Base-by-base conservation (phyloP, 2,113 vertebrate genomes). In the Illadopsis cleaveri region DNA sequence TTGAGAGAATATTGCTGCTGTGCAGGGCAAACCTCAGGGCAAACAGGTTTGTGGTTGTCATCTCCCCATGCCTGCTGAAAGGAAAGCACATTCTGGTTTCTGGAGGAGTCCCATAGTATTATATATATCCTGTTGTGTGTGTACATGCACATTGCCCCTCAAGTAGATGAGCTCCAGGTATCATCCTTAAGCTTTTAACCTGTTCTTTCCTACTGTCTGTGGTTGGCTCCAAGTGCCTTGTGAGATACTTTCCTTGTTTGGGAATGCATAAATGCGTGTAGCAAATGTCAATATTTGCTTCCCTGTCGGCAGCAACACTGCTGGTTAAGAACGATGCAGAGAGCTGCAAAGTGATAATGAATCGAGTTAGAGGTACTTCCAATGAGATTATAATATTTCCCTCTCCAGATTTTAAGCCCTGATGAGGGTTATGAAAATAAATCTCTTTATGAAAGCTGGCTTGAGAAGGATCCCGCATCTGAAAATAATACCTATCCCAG, bases 371-470 rank as follows among this genome's bases (percentile, higher is more conserved):
- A 45, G 6, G 19, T 79, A 33, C 5, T 91, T 90, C 53, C 71
- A 38, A 4, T 89, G 28, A 61, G 18, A 75, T 9, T 37, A 28
- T 62, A 56, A 82, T 42, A 11, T 93, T 91, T 97, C 27, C 84
- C 28, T 94, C 51, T 94, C 51, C 83, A 99, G 99, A 98, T 99
- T 73, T 64, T 87, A 76, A 99, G 99, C 86, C 99, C 99, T 51
- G 99, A 99, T 94, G 98, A 98, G 35, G 99, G 98, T 70, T 99
- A 99, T 93, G 98, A 98, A 83, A 97, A 94, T 64, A 96, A 98
- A 76, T 99, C 98, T 91, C 98, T 99, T 64, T 99, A 99, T 89
- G 98, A 99, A 44, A 99, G 99, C 57, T 99, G 99, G 99, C 98
- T 99, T 82, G 98, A 98, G 82, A 99, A 99, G 89, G 99, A 99